Evolutionary conservation across 2,888 invertebrate genomes (phyloP).

Genomic region (Unio pictorum): DNA sequence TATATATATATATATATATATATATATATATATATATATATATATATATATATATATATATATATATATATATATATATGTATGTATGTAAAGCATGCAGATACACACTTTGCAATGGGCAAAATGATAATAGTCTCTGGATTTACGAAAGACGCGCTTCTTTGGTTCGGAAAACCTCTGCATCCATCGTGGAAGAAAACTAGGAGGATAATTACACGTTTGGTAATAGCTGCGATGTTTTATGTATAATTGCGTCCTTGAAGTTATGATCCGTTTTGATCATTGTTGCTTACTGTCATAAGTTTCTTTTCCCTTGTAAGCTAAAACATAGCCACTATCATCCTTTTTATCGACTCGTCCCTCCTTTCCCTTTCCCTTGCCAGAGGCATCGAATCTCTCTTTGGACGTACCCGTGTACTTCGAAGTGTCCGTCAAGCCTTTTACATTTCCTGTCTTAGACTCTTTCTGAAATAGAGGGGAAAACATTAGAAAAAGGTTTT

Average conservation of each 20-base stretch:
- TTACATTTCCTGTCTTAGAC: constrained; percentile 48
- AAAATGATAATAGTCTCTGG: no score
- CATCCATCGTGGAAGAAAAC: no score
- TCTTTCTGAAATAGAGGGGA: constrained; percentile 21
- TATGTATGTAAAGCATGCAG: no score
- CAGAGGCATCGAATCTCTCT: constrained; percentile 55
- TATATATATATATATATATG: no score
- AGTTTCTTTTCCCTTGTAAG: constrained; percentile 49
- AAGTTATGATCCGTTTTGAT: background rate
- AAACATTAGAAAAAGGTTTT: background rate
- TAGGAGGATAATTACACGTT: no score
- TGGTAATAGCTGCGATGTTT: background rate
- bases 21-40: no score
- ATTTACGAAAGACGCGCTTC: no score
- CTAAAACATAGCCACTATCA: constrained; percentile 50
- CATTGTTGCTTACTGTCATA: constrained; percentile 28
- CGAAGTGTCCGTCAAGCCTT: constrained; percentile 51
- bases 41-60: no score
- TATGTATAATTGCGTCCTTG: background rate
- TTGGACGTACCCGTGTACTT: constrained; percentile 59
- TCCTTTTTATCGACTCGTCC: constrained; percentile 44
- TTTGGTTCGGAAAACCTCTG: no score
- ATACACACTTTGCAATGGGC: no score
- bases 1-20: no score
- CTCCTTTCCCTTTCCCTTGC: constrained; percentile 55